Conservation (phyloP, 2,113 vertebrate species). For the Cynopterus brachyotis region DNA sequence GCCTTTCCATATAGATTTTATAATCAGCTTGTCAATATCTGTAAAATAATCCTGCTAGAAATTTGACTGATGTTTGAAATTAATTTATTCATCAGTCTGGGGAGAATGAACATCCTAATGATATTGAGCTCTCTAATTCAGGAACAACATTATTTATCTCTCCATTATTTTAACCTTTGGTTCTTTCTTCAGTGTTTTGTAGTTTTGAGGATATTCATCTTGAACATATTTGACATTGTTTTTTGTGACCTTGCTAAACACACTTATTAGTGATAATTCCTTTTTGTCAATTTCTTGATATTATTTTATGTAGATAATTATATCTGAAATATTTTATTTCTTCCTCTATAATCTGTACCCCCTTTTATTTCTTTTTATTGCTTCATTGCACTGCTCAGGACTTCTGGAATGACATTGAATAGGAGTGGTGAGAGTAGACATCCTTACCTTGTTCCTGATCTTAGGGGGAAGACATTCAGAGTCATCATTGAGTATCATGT, state of each 20-base stretch:
- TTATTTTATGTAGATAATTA: background rate
- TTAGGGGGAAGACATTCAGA: background rate
- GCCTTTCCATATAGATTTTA: background rate
- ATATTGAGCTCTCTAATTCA: background rate
- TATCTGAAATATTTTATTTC: constrained; percentile 15
- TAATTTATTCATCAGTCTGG: background rate
- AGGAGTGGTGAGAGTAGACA: background rate
- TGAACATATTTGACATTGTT: background rate
- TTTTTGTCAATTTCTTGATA: background rate
- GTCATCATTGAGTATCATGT: background rate
- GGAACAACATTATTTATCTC: background rate
- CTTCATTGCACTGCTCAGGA: background rate
- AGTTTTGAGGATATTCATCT: background rate
- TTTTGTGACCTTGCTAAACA: background rate
- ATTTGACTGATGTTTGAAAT: background rate
- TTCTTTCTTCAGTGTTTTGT: background rate
- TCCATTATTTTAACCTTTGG: background rate
- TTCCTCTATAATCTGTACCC: background rate
- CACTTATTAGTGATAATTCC: background rate
- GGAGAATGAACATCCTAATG: background rate
- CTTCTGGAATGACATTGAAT: background rate
- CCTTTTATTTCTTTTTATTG: background rate
- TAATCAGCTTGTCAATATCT: background rate
- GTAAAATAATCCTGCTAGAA: background rate
- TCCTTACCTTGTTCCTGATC: background rate